Conservation (phyloP, 2,888 invertebrate genomes). For the Archips xylosteana region DNA sequence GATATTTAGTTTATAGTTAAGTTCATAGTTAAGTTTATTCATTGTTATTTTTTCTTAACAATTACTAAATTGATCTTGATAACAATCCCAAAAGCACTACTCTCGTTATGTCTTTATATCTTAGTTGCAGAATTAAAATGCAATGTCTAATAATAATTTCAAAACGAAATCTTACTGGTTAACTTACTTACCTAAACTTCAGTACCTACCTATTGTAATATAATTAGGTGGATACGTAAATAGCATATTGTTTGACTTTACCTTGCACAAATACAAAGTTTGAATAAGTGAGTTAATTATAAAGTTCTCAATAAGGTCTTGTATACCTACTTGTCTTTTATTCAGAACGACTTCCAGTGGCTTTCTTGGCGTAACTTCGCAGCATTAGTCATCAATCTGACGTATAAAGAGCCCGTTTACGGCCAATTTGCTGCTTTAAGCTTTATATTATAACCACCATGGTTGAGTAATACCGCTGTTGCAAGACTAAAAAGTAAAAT, state of each 20-base stretch:
- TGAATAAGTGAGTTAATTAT: slow-evolving; percentile 12
- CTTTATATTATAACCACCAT: slow-evolving; percentile 34
- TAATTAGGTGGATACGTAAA: neutral
- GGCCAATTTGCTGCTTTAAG: slow-evolving; percentile 39
- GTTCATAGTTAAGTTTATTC: too few species aligned
- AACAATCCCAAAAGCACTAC: too few species aligned
- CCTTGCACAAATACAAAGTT: slow-evolving; percentile 1
- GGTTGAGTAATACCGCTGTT: slow-evolving; percentile 26
- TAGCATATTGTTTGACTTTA: neutral
- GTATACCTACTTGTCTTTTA: slow-evolving; percentile 26
- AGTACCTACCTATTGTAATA: neutral
- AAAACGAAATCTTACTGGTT: too few species aligned
- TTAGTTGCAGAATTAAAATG: too few species aligned
- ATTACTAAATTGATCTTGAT: too few species aligned
- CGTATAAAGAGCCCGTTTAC: slow-evolving; percentile 39
- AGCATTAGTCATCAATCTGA: slow-evolving; percentile 41
- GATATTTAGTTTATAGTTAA: too few species aligned
- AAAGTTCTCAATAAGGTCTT: slow-evolving; percentile 26
- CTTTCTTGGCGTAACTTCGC: slow-evolving; percentile 41
- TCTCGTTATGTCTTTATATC: too few species aligned
- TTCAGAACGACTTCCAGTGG: slow-evolving; percentile 29
- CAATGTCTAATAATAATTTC: too few species aligned
- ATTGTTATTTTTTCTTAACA: too few species aligned
- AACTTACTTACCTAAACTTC: too few species aligned
- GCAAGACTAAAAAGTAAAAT: slow-evolving; percentile 14